Conservation (phyloP, 1,140 invertebrate genomes). For the Cryptotermes secundus region DNA sequence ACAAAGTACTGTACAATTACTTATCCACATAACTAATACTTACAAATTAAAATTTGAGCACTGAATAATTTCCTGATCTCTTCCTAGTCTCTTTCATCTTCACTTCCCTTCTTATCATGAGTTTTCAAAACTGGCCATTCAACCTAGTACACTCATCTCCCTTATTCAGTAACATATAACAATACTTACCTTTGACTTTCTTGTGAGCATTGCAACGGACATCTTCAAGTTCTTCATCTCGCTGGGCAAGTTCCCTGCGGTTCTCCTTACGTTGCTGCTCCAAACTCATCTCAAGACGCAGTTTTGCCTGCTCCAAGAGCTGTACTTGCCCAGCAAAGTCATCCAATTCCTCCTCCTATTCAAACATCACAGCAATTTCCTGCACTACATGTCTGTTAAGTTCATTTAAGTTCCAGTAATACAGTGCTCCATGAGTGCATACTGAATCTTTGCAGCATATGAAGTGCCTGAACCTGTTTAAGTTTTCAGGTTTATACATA, state of each 20-base stretch:
- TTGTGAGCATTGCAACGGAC: conserved; percentile 83
- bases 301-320: conserved; percentile 82
- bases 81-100: neutral
- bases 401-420: too few relatives aligned
- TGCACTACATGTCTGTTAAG: too few relatives aligned
- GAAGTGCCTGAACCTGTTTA: too few relatives aligned
- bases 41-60: too few relatives aligned
- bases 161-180: neutral
- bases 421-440: too few relatives aligned
- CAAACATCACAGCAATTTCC: too few relatives aligned
- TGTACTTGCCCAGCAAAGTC: conserved; percentile 85
- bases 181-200: conserved; percentile 74
- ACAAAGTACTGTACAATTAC: too few relatives aligned
- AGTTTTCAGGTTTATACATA: too few relatives aligned
- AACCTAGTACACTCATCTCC: neutral
- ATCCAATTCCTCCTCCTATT: conserved; percentile 87
- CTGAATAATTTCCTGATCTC: too few relatives aligned
- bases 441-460: too few relatives aligned
- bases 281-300: conserved; percentile 87
- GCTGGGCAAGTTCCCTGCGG: conserved; percentile 79
- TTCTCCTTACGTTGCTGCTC: conserved; percentile 89
- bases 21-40: too few relatives aligned
- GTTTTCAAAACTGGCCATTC: neutral
- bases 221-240: conserved; percentile 92
- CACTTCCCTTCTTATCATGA: neutral